phyloP scores from a whole-genome alignment of 2,888 invertebrate species.

The Mechanitis messenoides region DNA sequence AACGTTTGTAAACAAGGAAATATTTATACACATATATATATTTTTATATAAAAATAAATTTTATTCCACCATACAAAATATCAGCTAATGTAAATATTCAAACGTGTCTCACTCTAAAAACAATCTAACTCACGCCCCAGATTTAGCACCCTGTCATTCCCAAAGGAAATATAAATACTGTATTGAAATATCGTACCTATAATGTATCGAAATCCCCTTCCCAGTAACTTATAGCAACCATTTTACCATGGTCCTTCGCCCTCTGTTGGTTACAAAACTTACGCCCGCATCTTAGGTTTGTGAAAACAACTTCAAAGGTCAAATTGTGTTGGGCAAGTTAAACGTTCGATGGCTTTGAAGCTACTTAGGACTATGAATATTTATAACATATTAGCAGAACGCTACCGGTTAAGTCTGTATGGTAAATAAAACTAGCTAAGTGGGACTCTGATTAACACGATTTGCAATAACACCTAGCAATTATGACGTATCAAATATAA shows the following conservation, averaged over 20 bases:
- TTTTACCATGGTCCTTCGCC: slow-evolving; percentile 34
- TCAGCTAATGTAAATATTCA: slow-evolving; percentile 13
- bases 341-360: slow-evolving; percentile 66
- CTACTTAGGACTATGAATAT: slow-evolving; percentile 74
- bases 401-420: slow-evolving; percentile 50
- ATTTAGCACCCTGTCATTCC: slow-evolving; percentile 46
- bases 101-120: slow-evolving; percentile 29
- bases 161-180: slow-evolving; percentile 67
- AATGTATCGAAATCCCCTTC: slow-evolving; percentile 64
- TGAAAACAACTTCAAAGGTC: slow-evolving; percentile 18
- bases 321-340: slow-evolving; percentile 41
- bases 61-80: too few species aligned
- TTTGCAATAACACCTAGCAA: too few species aligned
- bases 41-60: too few species aligned
- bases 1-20: too few species aligned
- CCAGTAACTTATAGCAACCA: slow-evolving; percentile 48
- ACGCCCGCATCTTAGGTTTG: slow-evolving; percentile 17
- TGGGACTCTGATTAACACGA: slow-evolving; percentile 7
- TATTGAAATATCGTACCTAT: slow-evolving; percentile 65
- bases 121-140: slow-evolving; percentile 42
- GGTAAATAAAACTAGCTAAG: slow-evolving; percentile 21
- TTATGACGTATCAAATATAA: too few species aligned
- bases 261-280: slow-evolving; percentile 20
- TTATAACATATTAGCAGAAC: slow-evolving; percentile 71
- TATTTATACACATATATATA: too few species aligned